Base-by-base conservation (phyloP, 2,888 invertebrate genomes). In the Volucella zonaria region DNA sequence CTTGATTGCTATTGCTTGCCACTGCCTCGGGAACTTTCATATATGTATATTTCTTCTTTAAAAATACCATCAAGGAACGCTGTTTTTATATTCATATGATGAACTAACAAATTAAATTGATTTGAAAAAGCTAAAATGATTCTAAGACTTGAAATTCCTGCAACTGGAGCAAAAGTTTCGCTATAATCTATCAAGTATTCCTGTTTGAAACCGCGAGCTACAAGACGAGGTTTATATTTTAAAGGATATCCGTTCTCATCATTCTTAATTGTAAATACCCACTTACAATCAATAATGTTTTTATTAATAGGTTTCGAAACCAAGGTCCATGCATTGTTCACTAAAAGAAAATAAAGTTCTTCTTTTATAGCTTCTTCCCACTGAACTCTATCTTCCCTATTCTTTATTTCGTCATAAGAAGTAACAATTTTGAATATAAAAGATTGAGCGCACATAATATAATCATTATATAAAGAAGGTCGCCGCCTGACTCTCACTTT, bases 321-420 rank as follows among this genome's bases (percentile, higher is more conserved):
- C n/a, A 88, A 42, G 1, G 79, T 62, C 86, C 87, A 88, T 18
- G 83, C 86, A 18, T 88, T 67, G 52, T 86, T 88, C 12, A 43
- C 10, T 15, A 71, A 38, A 64, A 81, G 77, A 40, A 86, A 85
- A 49, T 76, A 71, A 11, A 87, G 10, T 58, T 88, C 87, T 12
- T 85, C 86, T 68, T 76, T 66, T 38, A 87, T 86, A 18, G 87
- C 87, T 61, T 68, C 47, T 40, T 85, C 59, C 81, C 87, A 87
- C 23, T 87, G 10, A 15, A 49, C 9, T 74, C 64, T 87, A 73
- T 82, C 77, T 52, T 83, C 52, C 42, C 77, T 82, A 47, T 62
- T 73, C 23, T 78, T 12, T 45, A 85, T 82, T 51, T 87, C 87
- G 15, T 70, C 4, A 74, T 71, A 82, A 15, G 74, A 82, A 18